phyloP scores from a whole-genome alignment of 2,113 vertebrate species.

The Caranx melampygus region DNA sequence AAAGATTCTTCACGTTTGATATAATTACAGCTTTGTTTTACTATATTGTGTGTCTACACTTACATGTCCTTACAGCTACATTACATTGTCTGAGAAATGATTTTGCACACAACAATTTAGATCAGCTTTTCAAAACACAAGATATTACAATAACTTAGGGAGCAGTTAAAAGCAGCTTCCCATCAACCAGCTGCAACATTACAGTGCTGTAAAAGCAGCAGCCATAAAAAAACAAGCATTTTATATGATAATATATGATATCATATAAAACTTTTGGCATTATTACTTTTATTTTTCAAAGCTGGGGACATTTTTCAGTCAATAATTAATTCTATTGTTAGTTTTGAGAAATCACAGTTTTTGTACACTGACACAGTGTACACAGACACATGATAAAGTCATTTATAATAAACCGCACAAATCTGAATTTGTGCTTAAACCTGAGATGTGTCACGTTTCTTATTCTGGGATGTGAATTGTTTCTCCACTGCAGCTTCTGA shows the following conservation, averaged over 20 bases:
- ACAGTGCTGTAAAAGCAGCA: neutral
- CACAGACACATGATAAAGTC: neutral
- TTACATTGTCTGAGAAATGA: too few species aligned
- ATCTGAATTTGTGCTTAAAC: neutral
- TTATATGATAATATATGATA: neutral
- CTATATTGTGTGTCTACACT: too few species aligned
- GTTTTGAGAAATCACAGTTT: too few species aligned
- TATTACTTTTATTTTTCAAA: neutral
- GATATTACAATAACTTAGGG: too few species aligned
- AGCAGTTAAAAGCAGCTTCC: too few species aligned
- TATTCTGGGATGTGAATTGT: neutral
- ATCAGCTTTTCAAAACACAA: too few species aligned
- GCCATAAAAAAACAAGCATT: neutral
- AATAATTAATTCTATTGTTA: neutral
- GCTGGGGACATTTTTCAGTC: neutral
- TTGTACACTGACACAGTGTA: too few species aligned
- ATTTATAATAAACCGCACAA: neutral
- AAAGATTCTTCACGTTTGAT: too few species aligned
- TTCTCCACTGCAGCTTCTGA: constrained; percentile 21
- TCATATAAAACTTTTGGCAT: neutral
- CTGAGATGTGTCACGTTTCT: neutral
- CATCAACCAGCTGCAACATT: neutral
- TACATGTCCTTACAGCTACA: too few species aligned
- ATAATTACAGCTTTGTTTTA: too few species aligned
- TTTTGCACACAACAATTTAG: too few species aligned